Percentiles rank a stretch among this genome's conserved stretches.
phyloP scores from a whole-genome alignment of 2,888 invertebrate species.

The Hypolimnas misippus region DNA sequence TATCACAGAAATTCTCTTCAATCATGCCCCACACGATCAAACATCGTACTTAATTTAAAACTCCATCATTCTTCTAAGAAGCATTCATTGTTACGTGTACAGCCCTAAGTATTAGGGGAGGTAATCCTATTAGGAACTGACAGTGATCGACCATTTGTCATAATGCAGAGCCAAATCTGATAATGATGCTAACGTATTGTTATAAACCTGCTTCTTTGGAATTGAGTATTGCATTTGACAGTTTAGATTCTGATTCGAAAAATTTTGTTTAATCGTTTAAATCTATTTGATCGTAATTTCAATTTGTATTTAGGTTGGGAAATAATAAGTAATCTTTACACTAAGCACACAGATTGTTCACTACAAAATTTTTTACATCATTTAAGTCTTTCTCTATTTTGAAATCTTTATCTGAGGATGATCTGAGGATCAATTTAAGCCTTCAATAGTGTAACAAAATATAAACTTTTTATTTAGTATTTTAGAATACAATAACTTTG shows the following conservation, averaged over 20 bases:
- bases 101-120: constrained; percentile 48
- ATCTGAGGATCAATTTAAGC: too few relatives aligned
- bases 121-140: constrained; percentile 65
- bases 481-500: too few relatives aligned
- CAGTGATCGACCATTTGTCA: constrained; percentile 63
- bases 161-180: constrained; percentile 41
- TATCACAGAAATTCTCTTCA: not conserved
- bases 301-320: too few relatives aligned
- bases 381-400: too few relatives aligned
- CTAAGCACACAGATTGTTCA: too few relatives aligned
- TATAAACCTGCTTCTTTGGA: not conserved
- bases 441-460: too few relatives aligned
- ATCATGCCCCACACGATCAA: constrained; percentile 20
- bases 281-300: too few relatives aligned
- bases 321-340: too few relatives aligned
- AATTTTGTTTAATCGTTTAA: too few relatives aligned
- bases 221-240: not conserved
- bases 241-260: not conserved
- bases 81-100: constrained; percentile 50
- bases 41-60: constrained; percentile 42
- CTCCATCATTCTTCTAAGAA: constrained; percentile 49
- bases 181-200: constrained; percentile 22
- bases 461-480: too few relatives aligned
- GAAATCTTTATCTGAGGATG: too few relatives aligned
- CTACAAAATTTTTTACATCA: too few relatives aligned